Base-by-base conservation (phyloP, 2,888 invertebrate genomes). In the Cyrtodaria siliqua region DNA sequence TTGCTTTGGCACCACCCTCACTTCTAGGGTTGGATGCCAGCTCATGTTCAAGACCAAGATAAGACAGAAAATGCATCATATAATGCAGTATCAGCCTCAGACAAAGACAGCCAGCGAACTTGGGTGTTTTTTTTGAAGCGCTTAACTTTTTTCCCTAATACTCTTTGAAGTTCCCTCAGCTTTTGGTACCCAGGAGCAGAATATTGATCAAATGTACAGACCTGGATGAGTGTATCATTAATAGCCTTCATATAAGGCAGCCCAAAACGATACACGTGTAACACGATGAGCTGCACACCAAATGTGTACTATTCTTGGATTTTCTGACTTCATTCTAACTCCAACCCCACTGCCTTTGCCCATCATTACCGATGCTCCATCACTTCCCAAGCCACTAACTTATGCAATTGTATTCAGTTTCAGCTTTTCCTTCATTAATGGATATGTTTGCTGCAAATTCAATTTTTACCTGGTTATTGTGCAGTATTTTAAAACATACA, bases 241-340 rank as follows among this genome's bases (percentile, higher is more conserved):
- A 64, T 20, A 23, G 18, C 33, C 26, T 47, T 12, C 14, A 71
- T 14, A 49, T 63, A 63, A 12, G 63, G 63, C 67, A 47, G 73
- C 56, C 67, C 67, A 73, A 33, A 57, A 67, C 16, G 66, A 72
- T 2, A 66, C 72, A 27, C 66, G 47, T 27, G 73, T 61, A 29
- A 73, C 29, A 9, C 73, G 26, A 44, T 72, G 72, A 24, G 72
- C 66, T 33, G 69, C 69, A 69, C 69, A 72, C 73, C 73, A 73
- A 2, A 71, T 64, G 38, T 72, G 72, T 12, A 66, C 47, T 23
- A 72, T 66, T 44, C 47, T 62, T 2, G 49, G 57, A 64, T 71
- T 64, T 9, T 23, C 53, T 14, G 38, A 2, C 60, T 66, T 66
- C 56, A 60, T 27, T 18, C 26, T 12, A 0, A 67, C 59, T 1